Evolutionary conservation across 2,888 invertebrate genomes (phyloP), one percentile per base, ranked within the genome.

Genomic region (Tenthredo amoena): DNA sequence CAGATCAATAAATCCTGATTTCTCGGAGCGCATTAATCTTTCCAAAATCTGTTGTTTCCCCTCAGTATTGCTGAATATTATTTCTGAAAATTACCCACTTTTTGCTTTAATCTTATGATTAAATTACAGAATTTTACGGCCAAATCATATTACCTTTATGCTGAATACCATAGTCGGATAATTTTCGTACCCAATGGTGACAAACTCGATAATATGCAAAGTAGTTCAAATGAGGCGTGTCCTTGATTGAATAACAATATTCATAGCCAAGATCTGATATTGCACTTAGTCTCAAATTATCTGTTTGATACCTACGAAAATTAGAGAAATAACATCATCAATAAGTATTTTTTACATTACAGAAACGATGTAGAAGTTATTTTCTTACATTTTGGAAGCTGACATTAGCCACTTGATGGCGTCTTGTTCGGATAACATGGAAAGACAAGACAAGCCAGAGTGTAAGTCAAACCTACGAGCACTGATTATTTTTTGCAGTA

Each of bases 401-500:
- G 85, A 86, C 40, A 85, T 79, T 2, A 93, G 86, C 90, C 91
- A 92, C 65, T 88, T 88, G 10, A 83, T 79, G 4, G 91, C 91
- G 47, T 90, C 89, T 50, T 88, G 81, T 62, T 91, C 88, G 10
- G 89, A 89, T 18, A 92, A 86, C 85, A 92, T 90, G 79, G 93
- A 91, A 12, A 94, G 89, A 85, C 92, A 92, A 26, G 89, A 89
- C 47, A 93, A 89, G 18, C 94, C 92, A 26, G 94, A 88, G 68
- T 91, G 90, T 18, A 90, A 86, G 88, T 94, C 94, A 65, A 94
- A 90, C 37, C 89, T 87, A 68, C 91, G 90, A 3, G 91, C 88
- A 15, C 91, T 90, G n/a, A 94, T 87, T 7, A 94, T 87, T 87
- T 93, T 93, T 83, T 91, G 90, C 31, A 94, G 86, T 74, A 94